Conservation (phyloP, 2,113 vertebrate genomes). For the Pelodiscus sinensis region DNA sequence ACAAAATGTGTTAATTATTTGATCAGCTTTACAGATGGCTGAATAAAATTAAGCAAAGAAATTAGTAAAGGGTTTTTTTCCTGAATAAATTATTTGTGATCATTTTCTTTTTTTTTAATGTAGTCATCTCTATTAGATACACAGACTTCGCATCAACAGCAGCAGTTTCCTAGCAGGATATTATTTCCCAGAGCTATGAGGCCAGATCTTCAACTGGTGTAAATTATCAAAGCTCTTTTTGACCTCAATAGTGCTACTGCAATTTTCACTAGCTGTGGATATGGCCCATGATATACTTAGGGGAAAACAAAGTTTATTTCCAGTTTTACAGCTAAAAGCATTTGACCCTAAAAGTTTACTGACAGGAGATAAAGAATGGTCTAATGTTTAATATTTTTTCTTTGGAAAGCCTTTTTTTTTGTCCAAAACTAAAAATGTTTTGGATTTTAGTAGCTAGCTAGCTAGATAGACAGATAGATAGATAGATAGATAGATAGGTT, state of each 20-base stretch:
- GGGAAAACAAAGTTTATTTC: neutral
- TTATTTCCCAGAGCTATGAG: neutral
- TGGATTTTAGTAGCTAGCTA: neutral
- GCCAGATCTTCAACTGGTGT: neutral
- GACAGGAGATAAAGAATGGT: neutral
- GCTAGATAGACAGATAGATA: neutral
- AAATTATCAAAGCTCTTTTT: neutral
- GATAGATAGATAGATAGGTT: neutral
- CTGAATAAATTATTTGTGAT: neutral
- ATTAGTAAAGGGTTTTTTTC: neutral
- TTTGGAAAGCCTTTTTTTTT: too few relatives aligned
- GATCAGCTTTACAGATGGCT: neutral
- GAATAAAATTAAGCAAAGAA: slow-evolving; percentile 18
- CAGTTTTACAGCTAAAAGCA: neutral
- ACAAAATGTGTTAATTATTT: slow-evolving; percentile 26
- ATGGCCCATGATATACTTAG: neutral
- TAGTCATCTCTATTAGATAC: neutral
- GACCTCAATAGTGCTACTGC: neutral
- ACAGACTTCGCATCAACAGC: neutral
- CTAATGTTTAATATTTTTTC: neutral
- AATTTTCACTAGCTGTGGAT: neutral
- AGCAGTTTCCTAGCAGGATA: neutral
- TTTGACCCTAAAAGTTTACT: neutral
- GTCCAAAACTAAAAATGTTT: neutral
- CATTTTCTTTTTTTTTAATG: neutral